Base-by-base conservation (phyloP, 2,888 invertebrate species). In the Anticlea derivata region DNA sequence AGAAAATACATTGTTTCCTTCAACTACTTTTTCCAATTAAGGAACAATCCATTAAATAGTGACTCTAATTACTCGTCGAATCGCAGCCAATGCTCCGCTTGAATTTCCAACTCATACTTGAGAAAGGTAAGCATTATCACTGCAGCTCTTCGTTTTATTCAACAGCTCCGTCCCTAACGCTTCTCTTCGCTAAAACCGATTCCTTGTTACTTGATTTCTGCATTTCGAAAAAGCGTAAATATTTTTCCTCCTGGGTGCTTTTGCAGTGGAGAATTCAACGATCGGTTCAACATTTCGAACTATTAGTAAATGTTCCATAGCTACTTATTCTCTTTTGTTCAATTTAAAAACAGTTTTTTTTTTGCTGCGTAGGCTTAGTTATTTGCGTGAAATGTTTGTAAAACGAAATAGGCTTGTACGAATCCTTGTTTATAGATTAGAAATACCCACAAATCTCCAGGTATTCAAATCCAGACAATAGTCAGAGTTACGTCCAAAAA, bases 201-300 rank as follows among this genome's bases (percentile, higher is more conserved):
- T 88, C 88, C 87, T 86, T 90, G 89, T 90, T 83, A 86, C 87
- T 85, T 86, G 86, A 90, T 89, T 87, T 88, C 86, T 86, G 86
- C 87, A 87, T 88, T 89, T 86, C 82, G 81, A 85, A 87, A 87
- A 87, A 87, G 83, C 83, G 86, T 87, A 86, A 89, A 89, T 88
- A 88, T 88, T 90, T 53, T 90, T 88, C 77, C 85, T 82, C 86
- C 73, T 79, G 83, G 80, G 78, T 80, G 83, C 86, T 82, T 85
- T 82, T 79, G 73, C 76, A 76, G 70, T 78, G 80, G 81, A 79
- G 78, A 80, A 86, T 85, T 85, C 79, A 81, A 80, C 80, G 69
- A 79, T 68, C 73, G 73, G 62, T 79, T 75, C 72, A 70, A 74
- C 66, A 75, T 73, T 75, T 73, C 72, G 74, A 77, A 84, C 80